Evolutionary conservation across 2,888 invertebrate genomes (phyloP), one percentile per base, ranked within the genome.

Genomic region (Drosophila kuntzei): DNA sequence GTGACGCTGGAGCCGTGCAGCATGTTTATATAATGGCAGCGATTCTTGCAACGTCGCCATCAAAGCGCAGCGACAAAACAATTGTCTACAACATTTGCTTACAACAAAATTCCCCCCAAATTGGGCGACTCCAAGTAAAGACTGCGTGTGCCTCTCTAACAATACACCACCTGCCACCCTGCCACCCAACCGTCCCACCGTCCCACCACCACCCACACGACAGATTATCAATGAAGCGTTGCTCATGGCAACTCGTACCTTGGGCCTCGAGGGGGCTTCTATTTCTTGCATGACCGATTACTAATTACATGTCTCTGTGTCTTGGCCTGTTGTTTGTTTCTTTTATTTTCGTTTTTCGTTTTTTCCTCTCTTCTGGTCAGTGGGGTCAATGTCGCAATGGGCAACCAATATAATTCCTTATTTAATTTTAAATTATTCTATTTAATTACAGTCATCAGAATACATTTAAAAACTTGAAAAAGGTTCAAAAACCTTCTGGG

Each of bases 241-340:
- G 60, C 69, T 61, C 69, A 51, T 64, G 58, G 55, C 64, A 57
- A 60, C 25, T 46, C n/a, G 36, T 63, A 57, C 68, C 73, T 70
- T 63, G 58, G 58, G 74, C 57, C 75, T 37, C 34, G 32, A 22
- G 62, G 74, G 69, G 66, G 76, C 71, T 79, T 78, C 83, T 75
- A 77, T 81, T 90, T 90, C 83, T 90, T 90, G 90, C 91, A 91
- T 91, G 90, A 90, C 76, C 88, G 91, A 87, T 80, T 80, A 71
- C 90, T 90, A 90, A 90, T 90, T 91, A 84, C 77, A 84, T 55
- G 57, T 41, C 62, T 62, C 55, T 69, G 62, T 54, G 25, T n/a
- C 14, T 41, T 62, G 16, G 27, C 16, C 27, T 27, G 16, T 46
- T 46, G 50, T 53, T 37, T 54, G 39, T 37, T 32, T 18, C 11